Conservation (phyloP, 1,140 invertebrate genomes). For the Musca vetustissima region DNA sequence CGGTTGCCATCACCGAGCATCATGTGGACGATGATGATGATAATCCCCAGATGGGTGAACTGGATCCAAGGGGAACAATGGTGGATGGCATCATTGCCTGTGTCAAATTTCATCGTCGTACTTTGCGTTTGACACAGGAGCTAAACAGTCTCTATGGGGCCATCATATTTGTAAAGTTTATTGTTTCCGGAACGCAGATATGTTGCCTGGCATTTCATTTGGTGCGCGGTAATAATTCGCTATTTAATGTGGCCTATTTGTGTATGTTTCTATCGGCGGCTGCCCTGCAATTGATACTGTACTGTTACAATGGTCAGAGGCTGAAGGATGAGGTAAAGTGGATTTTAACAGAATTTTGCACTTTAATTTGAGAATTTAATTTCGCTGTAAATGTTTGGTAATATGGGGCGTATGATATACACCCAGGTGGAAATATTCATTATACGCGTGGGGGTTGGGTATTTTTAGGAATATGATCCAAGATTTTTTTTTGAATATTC, state of each 20-base stretch:
- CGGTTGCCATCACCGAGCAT: too few relatives aligned
- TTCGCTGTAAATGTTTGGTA: too few relatives aligned
- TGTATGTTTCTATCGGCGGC: constrained; percentile 32
- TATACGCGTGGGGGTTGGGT: too few relatives aligned
- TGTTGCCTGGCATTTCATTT: constrained; percentile 38
- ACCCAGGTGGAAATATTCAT: too few relatives aligned
- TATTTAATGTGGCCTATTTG: constrained; percentile 31
- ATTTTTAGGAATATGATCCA: too few relatives aligned
- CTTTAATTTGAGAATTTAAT: too few relatives aligned
- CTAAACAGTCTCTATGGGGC: constrained; percentile 34
- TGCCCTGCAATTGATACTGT: constrained; percentile 32
- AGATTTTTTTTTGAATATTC: too few relatives aligned
- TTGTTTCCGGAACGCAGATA: constrained; percentile 36
- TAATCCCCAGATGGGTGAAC: too few relatives aligned
- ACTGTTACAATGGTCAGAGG: constrained; percentile 37
- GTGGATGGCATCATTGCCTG: neutral
- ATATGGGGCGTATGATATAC: too few relatives aligned
- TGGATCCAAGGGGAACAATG: too few relatives aligned
- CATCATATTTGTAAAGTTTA: constrained; percentile 40
- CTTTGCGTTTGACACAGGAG: constrained; percentile 29
- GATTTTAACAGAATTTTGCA: too few relatives aligned
- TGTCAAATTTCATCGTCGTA: neutral
- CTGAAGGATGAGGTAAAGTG: constrained; percentile 34
- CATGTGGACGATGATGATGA: too few relatives aligned
- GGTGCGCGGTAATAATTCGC: constrained; percentile 29